Evolutionary conservation across 2,888 invertebrate species (phyloP), one percentile per base, ranked within the genome.

Genomic region (Oegoconia quadripuncta): DNA sequence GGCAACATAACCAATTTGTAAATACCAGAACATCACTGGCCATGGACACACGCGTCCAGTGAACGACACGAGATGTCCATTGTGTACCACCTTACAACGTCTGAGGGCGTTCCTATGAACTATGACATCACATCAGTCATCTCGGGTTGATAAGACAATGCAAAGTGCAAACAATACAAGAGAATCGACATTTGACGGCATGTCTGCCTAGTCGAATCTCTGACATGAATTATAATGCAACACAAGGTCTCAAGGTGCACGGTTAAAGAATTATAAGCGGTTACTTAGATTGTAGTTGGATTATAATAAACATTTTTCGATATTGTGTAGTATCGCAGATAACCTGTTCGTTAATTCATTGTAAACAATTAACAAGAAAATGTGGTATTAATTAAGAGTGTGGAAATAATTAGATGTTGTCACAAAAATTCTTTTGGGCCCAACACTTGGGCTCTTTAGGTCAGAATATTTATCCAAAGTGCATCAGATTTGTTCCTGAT

Each of bases 141-240:
- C 13, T 28, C 52, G 42, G 55, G 50, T 52, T 52, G 62, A 60
- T 73, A 75, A 80, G 72, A 78, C 77, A 78, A 79, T 74, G 69
- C 74, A 78, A 76, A 78, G 78, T 74, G 69, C 74, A 77, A 74
- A 78, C 70, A 78, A 73, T 76, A 73, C 74, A 73, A 69, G 73
- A 64, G 76, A 73, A 65, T 72, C 73, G 75, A 72, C 76, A 77
- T 83, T 75, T 71, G 68, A 71, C 53, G 56, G 64, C 63, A 67
- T 80, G 82, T 81, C 77, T 80, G 82, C 81, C 77, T 80, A 50
- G 69, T 50, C 61, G 50, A 59, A 68, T 72, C 50, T 73, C 49
- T 64, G 73, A 81, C 77, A 73, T 62, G 68, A 68, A 62, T 67
- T 63, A 64, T 69, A 74, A 76, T 73, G 75, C 71, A 79, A 74